A percentile compares a stretch with the other conserved stretches of the same genome.
These are phyloP conservation scores for Drosophila rubida DNA, from an alignment of 2,888 invertebrate genomes.

Conservation along the genomic window DNA sequence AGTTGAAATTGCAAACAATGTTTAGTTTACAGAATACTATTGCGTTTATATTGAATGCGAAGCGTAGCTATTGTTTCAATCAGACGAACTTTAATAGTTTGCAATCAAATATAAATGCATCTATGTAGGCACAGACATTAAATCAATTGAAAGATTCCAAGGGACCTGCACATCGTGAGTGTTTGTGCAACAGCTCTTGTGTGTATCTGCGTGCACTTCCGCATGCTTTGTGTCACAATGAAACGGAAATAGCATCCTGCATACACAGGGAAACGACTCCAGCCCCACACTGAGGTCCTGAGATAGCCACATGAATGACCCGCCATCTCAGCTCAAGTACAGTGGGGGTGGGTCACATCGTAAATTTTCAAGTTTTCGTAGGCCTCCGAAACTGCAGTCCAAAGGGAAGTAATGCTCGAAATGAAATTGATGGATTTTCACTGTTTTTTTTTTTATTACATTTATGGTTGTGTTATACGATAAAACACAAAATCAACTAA, in stretches of 20 bases:
- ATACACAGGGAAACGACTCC: constrained; percentile 6
- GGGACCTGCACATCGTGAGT: constrained; percentile 12
- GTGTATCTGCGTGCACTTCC: constrained; percentile 52
- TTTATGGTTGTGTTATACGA: constrained; percentile 47
- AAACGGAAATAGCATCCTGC: constrained; percentile 49
- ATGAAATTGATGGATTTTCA: constrained; percentile 20
- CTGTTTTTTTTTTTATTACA: constrained; percentile 34
- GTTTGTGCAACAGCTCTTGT: constrained; percentile 18
- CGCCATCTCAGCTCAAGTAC: constrained; percentile 8
- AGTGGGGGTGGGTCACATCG: neutral
- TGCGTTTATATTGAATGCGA: too few species aligned
- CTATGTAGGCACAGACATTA: constrained; percentile 5
- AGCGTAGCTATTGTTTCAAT: neutral
- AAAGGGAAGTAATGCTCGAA: constrained; percentile 1
- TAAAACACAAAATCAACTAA: constrained; percentile 52
- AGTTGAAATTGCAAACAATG: too few species aligned
- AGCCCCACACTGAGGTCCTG: neutral
- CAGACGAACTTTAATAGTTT: constrained; percentile 8
- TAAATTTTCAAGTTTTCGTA: constrained; percentile 24
- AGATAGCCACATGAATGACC: constrained; percentile 19
- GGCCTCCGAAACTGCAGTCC: constrained; percentile 1
- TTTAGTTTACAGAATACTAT: too few species aligned
- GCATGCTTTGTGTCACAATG: constrained; percentile 43
- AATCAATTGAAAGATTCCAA: constrained; percentile 23
- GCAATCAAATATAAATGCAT: constrained; percentile 26